Conservation (phyloP, 2,797 vertebrate genomes). For the Odontamblyopus lacepedii region DNA sequence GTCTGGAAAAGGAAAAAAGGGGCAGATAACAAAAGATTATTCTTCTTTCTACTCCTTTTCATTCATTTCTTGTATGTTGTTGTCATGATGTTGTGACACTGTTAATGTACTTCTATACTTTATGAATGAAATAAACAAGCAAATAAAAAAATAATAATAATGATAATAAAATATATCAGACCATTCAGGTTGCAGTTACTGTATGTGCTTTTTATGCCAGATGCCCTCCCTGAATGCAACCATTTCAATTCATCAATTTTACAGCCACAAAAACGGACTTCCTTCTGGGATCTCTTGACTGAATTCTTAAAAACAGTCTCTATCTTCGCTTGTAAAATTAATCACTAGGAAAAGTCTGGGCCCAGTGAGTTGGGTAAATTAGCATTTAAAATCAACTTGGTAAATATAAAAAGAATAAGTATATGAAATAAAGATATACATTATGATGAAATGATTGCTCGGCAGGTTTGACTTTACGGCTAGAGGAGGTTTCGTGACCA, state of each 20-base stretch:
- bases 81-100: too few species aligned
- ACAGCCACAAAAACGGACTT: not conserved
- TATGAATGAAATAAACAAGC: too few species aligned
- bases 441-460: constrained; percentile 3
- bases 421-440: not conserved
- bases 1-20: too few species aligned
- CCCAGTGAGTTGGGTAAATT: not conserved
- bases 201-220: not conserved
- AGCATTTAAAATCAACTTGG: not conserved
- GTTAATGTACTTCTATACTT: too few species aligned
- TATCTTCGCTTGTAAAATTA: not conserved
- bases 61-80: too few species aligned
- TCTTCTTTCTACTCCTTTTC: too few species aligned
- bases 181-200: not conserved
- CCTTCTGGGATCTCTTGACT: not conserved
- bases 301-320: not conserved
- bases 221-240: not conserved
- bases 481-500: constrained; percentile 4
- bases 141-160: too few species aligned
- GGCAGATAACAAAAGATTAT: too few species aligned
- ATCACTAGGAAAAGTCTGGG: not conserved
- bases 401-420: not conserved
- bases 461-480: constrained; percentile 1
- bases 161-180: not conserved
- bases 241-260: not conserved